These are phyloP conservation scores for Platycheirus rosarum DNA, from an alignment of 2,888 invertebrate genomes.

Conservation along the genomic window DNA sequence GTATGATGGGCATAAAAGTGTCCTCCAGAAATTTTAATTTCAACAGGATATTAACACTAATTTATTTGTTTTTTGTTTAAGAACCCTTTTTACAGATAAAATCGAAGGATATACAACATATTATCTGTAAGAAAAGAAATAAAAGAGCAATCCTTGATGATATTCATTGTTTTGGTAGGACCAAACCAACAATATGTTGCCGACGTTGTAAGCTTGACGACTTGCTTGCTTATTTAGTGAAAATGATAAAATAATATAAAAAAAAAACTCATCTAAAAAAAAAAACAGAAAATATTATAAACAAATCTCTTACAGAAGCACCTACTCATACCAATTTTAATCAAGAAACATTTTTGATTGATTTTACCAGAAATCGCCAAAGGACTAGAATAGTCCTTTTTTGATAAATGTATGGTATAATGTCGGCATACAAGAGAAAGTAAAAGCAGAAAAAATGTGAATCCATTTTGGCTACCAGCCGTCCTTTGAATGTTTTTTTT, in stretches of 20 bases:
- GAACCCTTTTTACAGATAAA: constrained; percentile 7
- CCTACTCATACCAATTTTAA: constrained; percentile 64
- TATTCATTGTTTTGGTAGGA: constrained; percentile 58
- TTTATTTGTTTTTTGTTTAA: constrained; percentile 1
- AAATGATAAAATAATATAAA: constrained; percentile 25
- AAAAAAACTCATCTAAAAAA: not conserved
- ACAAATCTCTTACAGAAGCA: constrained; percentile 66
- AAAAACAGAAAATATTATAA: constrained; percentile 57
- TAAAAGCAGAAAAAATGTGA: constrained; percentile 12
- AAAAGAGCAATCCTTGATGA: constrained; percentile 44
- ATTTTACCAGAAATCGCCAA: constrained; percentile 74
- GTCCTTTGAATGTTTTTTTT: constrained; percentile 43
- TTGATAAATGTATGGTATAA: constrained; percentile 61
- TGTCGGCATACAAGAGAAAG: constrained; percentile 41
- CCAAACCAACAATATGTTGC: constrained; percentile 52
- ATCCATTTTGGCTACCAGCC: constrained; percentile 34
- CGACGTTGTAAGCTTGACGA: constrained; percentile 32
- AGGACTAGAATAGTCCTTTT: constrained; percentile 68
- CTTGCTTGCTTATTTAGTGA: constrained; percentile 18
- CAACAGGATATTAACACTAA: constrained; percentile 53
- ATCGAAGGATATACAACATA: constrained; percentile 3
- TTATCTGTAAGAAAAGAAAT: not conserved
- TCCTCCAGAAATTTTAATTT: constrained; percentile 49
- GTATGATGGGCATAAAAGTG: constrained; percentile 35
- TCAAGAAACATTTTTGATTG: constrained; percentile 73